phyloP scores from a whole-genome alignment of 30 jellyfish, hydroid and myxozoan species.

The Hydra vulgaris region DNA sequence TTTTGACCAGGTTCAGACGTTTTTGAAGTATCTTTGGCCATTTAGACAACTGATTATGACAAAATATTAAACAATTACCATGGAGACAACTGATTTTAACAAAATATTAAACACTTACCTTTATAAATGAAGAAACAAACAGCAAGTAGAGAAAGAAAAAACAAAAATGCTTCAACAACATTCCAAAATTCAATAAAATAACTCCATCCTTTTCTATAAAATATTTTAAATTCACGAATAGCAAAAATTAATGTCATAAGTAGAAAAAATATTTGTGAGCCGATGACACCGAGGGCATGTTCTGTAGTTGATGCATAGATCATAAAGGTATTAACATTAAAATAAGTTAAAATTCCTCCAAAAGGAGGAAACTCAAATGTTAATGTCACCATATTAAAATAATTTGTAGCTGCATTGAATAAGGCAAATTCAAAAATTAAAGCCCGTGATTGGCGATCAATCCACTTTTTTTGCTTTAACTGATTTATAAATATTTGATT shows the following conservation, averaged over 20 bases:
- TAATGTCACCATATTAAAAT: constrained; percentile 68
- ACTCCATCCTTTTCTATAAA: constrained; percentile 28
- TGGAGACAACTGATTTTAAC: no score
- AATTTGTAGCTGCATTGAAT: constrained; percentile 76
- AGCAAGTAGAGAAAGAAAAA: constrained; percentile 66
- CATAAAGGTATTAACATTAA: constrained; percentile 71
- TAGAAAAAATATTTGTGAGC: constrained; percentile 68
- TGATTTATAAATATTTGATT: constrained; percentile 33
- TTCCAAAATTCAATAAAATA: constrained; percentile 88
- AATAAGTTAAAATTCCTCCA: constrained; percentile 78
- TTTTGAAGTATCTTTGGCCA: no score
- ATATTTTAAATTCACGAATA: constrained; percentile 56
- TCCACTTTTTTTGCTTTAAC: constrained; percentile 52
- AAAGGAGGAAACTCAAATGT: constrained; percentile 88
- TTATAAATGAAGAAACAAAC: constrained; percentile 66
- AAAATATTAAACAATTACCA: no score
- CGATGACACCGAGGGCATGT: constrained; percentile 52
- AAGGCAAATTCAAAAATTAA: constrained; percentile 71
- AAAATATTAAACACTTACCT: no score
- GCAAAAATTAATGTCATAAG: constrained; percentile 43
- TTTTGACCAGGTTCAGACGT: no score
- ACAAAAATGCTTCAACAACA: constrained; percentile 46
- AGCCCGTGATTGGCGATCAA: constrained; percentile 92
- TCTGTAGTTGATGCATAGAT: constrained; percentile 79
- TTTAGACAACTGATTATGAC: no score